Evolutionary conservation across 2,888 invertebrate genomes (phyloP).

Genomic region (Dichetophora obliterata): DNA sequence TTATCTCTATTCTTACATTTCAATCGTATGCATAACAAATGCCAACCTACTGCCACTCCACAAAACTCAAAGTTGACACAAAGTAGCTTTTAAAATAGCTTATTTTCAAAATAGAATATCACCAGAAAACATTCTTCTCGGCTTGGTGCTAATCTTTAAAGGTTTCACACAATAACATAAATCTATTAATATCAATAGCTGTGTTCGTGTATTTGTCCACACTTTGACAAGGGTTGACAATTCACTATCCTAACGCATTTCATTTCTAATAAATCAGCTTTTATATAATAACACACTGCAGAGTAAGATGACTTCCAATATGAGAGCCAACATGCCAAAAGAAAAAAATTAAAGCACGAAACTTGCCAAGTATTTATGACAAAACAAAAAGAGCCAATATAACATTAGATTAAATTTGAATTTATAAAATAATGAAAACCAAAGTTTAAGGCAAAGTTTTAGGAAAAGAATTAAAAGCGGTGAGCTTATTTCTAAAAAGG

Average conservation of each 20-base stretch:
- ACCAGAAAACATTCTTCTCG: not conserved
- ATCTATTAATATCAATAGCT: constrained; percentile 22
- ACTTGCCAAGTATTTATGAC: no score
- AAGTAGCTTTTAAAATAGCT: not conserved
- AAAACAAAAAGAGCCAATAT: constrained; percentile 6
- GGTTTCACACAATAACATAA: constrained; percentile 22
- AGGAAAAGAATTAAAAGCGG: no score
- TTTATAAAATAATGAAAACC: not conserved
- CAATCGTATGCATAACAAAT: not conserved
- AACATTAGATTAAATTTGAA: not conserved
- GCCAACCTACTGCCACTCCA: not conserved
- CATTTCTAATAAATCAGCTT: constrained; percentile 47
- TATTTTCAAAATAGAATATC: not conserved
- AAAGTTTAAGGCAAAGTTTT: not conserved
- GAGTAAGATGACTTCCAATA: not conserved
- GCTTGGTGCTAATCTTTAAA: constrained; percentile 21
- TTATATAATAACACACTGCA: constrained; percentile 21
- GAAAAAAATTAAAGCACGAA: no score
- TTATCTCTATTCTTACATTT: not conserved
- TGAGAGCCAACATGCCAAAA: no score
- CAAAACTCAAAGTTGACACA: not conserved
- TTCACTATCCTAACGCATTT: constrained; percentile 48
- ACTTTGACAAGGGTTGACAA: constrained; percentile 48
- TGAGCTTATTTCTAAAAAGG: no score
- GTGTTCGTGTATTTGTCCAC: not conserved